Conservation (phyloP, 2,888 invertebrate genomes). For the Rhagophthalmus giganteus region DNA sequence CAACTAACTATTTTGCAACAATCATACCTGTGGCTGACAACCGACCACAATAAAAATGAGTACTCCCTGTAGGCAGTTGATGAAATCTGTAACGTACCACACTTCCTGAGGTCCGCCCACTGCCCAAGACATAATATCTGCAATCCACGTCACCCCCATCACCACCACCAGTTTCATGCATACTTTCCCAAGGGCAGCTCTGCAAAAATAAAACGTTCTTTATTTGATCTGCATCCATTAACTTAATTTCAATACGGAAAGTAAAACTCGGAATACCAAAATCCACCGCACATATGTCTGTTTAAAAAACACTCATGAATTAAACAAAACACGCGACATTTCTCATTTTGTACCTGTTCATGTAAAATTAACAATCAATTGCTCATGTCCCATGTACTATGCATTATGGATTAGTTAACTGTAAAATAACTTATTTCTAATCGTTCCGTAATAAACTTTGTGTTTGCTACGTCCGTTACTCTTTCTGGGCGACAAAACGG, state of each 20-base stretch:
- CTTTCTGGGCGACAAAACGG: too few relatives aligned
- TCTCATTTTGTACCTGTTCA: background rate
- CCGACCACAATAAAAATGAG: conserved; percentile 88
- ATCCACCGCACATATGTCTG: too few relatives aligned
- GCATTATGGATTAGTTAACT: background rate
- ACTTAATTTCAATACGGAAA: too few relatives aligned
- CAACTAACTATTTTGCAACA: too few relatives aligned
- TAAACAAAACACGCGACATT: background rate
- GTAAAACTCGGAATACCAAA: too few relatives aligned
- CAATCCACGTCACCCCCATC: conserved; percentile 79
- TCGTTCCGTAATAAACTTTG: too few relatives aligned
- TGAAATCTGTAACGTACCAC: conserved; percentile 83
- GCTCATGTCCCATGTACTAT: background rate
- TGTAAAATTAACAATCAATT: too few relatives aligned
- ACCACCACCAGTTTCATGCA: conserved; percentile 85
- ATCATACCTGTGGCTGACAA: conserved; percentile 85
- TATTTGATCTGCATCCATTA: too few relatives aligned
- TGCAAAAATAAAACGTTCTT: conserved; percentile 50
- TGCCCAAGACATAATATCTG: conserved; percentile 82
- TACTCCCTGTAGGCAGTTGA: conserved; percentile 85
- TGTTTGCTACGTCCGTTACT: too few relatives aligned
- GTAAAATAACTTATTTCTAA: too few relatives aligned
- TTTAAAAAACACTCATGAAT: too few relatives aligned
- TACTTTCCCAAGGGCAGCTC: conserved; percentile 79
- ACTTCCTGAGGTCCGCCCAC: conserved; percentile 78